phyloP scores from a whole-genome alignment of 2,797 vertebrate species.

The Acipenser ruthenus region DNA sequence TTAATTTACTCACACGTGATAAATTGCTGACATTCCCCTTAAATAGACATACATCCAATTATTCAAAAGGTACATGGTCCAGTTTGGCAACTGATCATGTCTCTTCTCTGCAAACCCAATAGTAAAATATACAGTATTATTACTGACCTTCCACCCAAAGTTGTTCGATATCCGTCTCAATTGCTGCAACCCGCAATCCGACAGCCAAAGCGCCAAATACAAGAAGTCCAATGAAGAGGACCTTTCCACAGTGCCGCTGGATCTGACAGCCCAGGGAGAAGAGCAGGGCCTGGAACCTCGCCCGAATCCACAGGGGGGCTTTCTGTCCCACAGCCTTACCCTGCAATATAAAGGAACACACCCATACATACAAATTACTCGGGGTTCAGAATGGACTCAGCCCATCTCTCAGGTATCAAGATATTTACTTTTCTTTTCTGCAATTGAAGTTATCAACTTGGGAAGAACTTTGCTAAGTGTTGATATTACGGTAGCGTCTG shows the following conservation, averaged over 20 bases:
- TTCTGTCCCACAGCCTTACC: conserved; percentile 78
- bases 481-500: not conserved
- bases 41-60: conserved; percentile 18
- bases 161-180: conserved; percentile 94
- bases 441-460: not conserved
- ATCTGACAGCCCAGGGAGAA: conserved; percentile 94
- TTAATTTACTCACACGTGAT: not conserved
- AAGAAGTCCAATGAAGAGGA: conserved; percentile 92
- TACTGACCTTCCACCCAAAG: conserved; percentile 98
- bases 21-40: conserved; percentile 8
- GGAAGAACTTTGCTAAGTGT: not conserved
- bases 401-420: not conserved
- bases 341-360: conserved; percentile 43
- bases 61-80: conserved; percentile 13
- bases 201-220: conserved; percentile 89
- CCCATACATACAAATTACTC: conserved; percentile 19
- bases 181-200: conserved; percentile 83
- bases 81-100: not conserved
- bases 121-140: not conserved
- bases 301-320: conserved; percentile 88
- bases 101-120: not conserved
- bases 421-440: not conserved
- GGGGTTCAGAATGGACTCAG: not conserved
- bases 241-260: conserved; percentile 95
- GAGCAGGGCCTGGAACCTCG: conserved; percentile 88